phyloP scores from a whole-genome alignment of 2,888 invertebrate genomes.

The Cenopis cana region DNA sequence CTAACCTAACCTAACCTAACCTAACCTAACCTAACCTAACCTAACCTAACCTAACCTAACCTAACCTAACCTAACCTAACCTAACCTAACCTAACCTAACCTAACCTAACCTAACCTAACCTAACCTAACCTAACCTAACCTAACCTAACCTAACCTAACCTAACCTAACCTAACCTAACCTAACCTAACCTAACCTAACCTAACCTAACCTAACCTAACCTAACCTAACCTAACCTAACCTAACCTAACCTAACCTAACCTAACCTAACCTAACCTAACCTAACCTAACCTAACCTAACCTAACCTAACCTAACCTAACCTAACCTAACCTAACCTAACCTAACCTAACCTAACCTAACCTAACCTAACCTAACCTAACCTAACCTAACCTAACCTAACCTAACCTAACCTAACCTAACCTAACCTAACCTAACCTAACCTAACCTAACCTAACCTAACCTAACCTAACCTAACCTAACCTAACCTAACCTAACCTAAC shows the following conservation, averaged over 20 bases:
- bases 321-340: slow-evolving; percentile 43
- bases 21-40: too few relatives aligned
- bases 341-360: slow-evolving; percentile 44
- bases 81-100: too few relatives aligned
- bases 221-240: slow-evolving; percentile 34
- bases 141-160: too few relatives aligned
- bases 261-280: slow-evolving; percentile 44
- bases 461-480: slow-evolving; percentile 42
- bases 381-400: slow-evolving; percentile 35
- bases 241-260: slow-evolving; percentile 36
- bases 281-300: slow-evolving; percentile 45
- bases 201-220: slow-evolving; percentile 36
- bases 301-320: slow-evolving; percentile 45
- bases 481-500: slow-evolving; percentile 44
- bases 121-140: too few relatives aligned
- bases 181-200: too few relatives aligned
- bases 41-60: too few relatives aligned
- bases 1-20: too few relatives aligned
- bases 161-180: too few relatives aligned
- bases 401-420: slow-evolving; percentile 41
- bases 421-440: slow-evolving; percentile 42
- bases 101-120: too few relatives aligned
- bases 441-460: slow-evolving; percentile 42
- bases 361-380: slow-evolving; percentile 42
- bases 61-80: too few relatives aligned